Base-by-base conservation (phyloP, 1,140 invertebrate genomes). In the Chrysomallon squamiferum region DNA sequence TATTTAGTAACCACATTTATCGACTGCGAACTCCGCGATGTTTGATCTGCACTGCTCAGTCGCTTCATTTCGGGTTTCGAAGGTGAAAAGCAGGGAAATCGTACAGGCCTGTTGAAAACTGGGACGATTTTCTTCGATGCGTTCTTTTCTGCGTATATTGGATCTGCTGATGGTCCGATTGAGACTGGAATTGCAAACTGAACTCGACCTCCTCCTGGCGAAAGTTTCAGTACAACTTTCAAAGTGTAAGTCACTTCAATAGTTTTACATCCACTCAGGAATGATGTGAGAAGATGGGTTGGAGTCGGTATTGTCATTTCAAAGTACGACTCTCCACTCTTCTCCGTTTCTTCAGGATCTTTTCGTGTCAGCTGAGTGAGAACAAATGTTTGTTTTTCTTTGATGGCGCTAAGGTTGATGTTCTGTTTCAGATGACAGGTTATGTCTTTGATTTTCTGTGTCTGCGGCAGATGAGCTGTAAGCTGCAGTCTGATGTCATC, bases 401-500 rank as follows among this genome's bases (percentile, higher is more conserved):
- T 59, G 22, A 65, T 65, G 11, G 49, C 65, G 38, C 72, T 41
- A n/a, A 71, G 38, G 22, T 45, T 71, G 9, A 79, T 50, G 33
- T 67, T 62, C 49, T 75, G 72, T 50, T 72, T 66, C 13, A 81
- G 61, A 7, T 60, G 57, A 64, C 79, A 78, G 3, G 60, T 62
- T 3, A 81, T 68, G 15, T 66, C 62, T 69, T 71, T 72, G 30
- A 80, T 72, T 58, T 65, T 66, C 22, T 70, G 63, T 32, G 71
- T 47, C 20, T 64, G 62, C 22, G 67, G 69, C 20, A 63, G 57
- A 22, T 68, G 38, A 2, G 68, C 66, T 20, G 66, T 60, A 4
- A 80, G 65, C 49, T 74, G 74, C 9, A 80, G 52, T 62, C 64
- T 67, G n/a, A 80, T 73, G 43, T 80, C 72, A 54, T 80, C 77